phyloP scores from a whole-genome alignment of 2,797 vertebrate genomes.

The Salarias fasciatus region DNA sequence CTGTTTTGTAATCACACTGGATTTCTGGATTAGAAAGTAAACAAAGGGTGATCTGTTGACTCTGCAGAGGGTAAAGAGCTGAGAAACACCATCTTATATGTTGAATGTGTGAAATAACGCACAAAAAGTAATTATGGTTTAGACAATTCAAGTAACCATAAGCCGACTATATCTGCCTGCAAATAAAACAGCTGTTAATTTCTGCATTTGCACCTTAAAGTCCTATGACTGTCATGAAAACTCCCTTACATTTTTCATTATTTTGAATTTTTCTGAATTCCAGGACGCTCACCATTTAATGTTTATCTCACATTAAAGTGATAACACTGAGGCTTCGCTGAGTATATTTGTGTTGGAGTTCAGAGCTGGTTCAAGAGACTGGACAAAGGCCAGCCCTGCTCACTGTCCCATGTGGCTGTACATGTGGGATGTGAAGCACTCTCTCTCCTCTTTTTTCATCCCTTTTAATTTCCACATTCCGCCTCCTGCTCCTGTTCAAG shows the following conservation, averaged over 20 bases:
- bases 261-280: background rate
- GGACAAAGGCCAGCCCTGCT: conserved; percentile 18
- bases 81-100: background rate
- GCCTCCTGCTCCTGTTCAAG: background rate
- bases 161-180: too few species aligned
- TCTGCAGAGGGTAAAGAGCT: background rate
- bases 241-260: background rate
- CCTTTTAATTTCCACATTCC: background rate
- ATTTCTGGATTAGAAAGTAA: background rate
- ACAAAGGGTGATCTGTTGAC: background rate
- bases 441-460: too few species aligned
- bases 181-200: too few species aligned
- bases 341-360: conserved; percentile 34
- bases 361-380: conserved; percentile 18
- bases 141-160: too few species aligned
- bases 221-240: too few species aligned
- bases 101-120: too few species aligned
- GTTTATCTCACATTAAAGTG: conserved; percentile 1
- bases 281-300: background rate
- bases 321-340: conserved; percentile 2
- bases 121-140: too few species aligned
- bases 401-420: conserved; percentile 2
- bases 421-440: conserved; percentile 8
- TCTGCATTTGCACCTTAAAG: too few species aligned
- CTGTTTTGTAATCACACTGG: background rate